Evolutionary conservation across 92 coral and sea anemone genomes (phyloP), one percentile per base, ranked within the genome.

Genomic region (Porites rus): DNA sequence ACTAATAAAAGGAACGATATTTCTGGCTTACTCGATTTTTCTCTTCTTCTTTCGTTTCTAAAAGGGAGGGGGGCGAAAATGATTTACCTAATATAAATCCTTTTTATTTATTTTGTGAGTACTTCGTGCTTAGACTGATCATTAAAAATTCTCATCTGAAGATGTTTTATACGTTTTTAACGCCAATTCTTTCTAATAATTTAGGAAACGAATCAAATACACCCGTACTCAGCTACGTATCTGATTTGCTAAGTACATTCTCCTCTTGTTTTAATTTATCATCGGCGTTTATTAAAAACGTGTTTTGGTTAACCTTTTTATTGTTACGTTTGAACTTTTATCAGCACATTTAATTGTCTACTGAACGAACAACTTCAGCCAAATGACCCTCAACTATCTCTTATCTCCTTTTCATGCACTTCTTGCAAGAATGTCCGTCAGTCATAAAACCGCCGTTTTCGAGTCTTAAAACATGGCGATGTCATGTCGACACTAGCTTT

Each of bases 231-330:
- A 8, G 31, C 24, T 67, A 7, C 1, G 16, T 16, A 22, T 28
- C n/a, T 51, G 56, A 25, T 10, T 10, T 24, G 14, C 51, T 69
- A 1, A 28, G 28, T 50, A 73, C 61, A 51, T 51, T 22, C 31
- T 8, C 20, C 21, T 63, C 21, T 46, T 79, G 65, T 66, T 24
- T 51, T 67, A 31, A 31, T 31, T 31, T 38, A 16, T 19, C 52
- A 79, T 67, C 38, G 22, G 72, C 84, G 51, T 58, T 31, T 69
- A 56, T 54, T 31, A 52, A 60, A 69, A 69, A 81, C 17, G 60
- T 51, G 69, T 72, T 38, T 73, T 16, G 20, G 51, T 61, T 60
- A 50, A 63, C 50, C 62, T 69, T 61, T 52, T 56, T 54, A 43
- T 72, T 50, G 72, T 65, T 10, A 16, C 17, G 71, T 10, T 24